Evolutionary conservation across 2,888 invertebrate genomes (phyloP).

Genomic region (Cheilosia variabilis): DNA sequence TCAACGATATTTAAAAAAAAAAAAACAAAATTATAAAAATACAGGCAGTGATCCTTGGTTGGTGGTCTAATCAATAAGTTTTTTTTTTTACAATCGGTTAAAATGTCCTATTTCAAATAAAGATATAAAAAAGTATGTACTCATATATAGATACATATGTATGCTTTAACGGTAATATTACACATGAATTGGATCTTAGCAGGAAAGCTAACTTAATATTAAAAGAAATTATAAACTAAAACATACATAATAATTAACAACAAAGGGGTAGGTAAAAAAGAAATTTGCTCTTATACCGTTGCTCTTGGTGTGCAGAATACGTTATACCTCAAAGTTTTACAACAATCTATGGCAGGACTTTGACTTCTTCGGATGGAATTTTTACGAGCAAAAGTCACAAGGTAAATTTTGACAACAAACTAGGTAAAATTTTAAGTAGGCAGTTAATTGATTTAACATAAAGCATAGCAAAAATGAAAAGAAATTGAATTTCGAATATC

Average conservation of each 20-base stretch:
- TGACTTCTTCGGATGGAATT: too few relatives aligned
- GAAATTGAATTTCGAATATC: too few relatives aligned
- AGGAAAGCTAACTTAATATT: constrained; percentile 53
- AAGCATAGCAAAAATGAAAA: too few relatives aligned
- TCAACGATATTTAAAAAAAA: constrained; percentile 1
- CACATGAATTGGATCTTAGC: constrained; percentile 71
- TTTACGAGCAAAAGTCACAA: too few relatives aligned
- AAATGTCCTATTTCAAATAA: constrained; percentile 19
- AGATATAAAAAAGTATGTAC: constrained; percentile 24
- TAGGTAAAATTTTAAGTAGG: not conserved
- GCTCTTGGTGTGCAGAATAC: not conserved
- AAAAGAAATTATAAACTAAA: constrained; percentile 33
- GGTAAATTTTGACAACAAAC: not conserved
- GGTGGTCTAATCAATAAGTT: constrained; percentile 71
- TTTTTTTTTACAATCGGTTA: constrained; percentile 49
- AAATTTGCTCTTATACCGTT: constrained; percentile 5
- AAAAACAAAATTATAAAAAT: constrained; percentile 47
- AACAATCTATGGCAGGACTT: too few relatives aligned
- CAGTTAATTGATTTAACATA: too few relatives aligned
- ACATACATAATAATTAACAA: constrained; percentile 67
- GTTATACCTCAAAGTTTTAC: not conserved
- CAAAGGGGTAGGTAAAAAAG: constrained; percentile 36
- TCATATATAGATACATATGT: constrained; percentile 18
- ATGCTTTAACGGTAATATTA: constrained; percentile 70
- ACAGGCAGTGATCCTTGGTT: constrained; percentile 77